Evolutionary conservation across 2,113 vertebrate genomes (phyloP).

Genomic region (Crotophaga sulcirostris): DNA sequence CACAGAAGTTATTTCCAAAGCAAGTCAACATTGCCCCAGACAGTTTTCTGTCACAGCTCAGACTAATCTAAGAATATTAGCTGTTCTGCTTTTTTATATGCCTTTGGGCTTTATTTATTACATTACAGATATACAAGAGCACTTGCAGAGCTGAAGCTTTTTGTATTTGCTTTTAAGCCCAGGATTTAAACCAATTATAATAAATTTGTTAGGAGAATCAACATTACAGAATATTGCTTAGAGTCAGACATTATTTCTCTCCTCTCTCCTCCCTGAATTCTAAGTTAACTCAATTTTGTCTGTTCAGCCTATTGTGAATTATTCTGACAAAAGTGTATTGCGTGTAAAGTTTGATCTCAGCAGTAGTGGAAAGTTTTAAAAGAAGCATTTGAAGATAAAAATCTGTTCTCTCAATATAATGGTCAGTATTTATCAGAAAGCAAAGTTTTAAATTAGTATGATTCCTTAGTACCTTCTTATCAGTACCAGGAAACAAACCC

Average conservation of each 20-base stretch:
- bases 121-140: background rate
- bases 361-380: background rate
- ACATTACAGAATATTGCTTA: background rate
- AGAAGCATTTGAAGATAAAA: background rate
- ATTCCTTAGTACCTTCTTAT: background rate
- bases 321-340: rapidly evolving
- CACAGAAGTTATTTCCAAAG: background rate
- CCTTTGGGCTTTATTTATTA: background rate
- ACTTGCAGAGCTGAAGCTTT: background rate
- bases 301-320: background rate
- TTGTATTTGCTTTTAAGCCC: background rate
- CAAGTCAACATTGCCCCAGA: background rate
- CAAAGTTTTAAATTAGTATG: background rate
- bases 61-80: background rate
- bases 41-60: background rate
- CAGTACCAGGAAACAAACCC: background rate
- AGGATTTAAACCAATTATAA: background rate
- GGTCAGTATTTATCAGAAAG: background rate
- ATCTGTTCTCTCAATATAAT: background rate
- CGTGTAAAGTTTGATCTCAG: background rate
- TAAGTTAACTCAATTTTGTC: background rate
- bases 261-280: background rate
- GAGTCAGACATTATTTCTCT: background rate
- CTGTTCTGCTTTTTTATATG: background rate
- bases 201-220: background rate